Conservation (phyloP, 2,113 vertebrate genomes). For the Myrmecophaga tridactyla region DNA sequence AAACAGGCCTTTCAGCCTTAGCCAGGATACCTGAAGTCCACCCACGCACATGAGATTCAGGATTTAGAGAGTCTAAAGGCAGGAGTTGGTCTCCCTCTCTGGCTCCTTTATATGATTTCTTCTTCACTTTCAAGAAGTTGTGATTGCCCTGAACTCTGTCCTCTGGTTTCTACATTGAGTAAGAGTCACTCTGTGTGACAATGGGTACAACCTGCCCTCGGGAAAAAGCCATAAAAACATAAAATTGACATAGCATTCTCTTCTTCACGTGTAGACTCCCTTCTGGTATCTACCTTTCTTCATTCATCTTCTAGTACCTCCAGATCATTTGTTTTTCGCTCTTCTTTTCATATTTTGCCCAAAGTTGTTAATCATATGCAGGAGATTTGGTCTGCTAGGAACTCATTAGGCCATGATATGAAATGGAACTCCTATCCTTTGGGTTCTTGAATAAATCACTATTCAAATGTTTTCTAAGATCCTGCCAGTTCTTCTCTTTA, state of each 20-base stretch:
- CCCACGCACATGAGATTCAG: not conserved
- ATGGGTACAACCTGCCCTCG: not conserved
- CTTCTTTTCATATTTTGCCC: not conserved
- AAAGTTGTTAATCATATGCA: not conserved
- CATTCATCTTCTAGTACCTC: not conserved
- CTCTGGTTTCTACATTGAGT: not conserved
- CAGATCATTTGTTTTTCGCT: not conserved
- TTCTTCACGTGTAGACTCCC: not conserved
- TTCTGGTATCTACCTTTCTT: not conserved
- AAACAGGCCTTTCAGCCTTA: not conserved
- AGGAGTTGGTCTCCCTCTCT: not conserved
- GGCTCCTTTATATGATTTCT: not conserved
- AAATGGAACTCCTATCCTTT: not conserved
- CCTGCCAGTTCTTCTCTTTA: not conserved
- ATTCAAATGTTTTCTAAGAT: not conserved
- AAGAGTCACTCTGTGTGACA: not conserved
- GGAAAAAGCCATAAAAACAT: not conserved
- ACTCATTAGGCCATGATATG: not conserved
- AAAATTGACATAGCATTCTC: not conserved
- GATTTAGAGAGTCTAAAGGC: not conserved
- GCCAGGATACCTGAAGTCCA: not conserved
- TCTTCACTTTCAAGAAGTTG: not conserved
- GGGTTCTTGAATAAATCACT: not conserved
- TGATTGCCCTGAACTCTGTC: not conserved
- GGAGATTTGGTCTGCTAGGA: not conserved